Percentiles rank a stretch among this genome's conserved stretches.
phyloP scores from a whole-genome alignment of 2,113 vertebrate species.

The Chamaetylas fuelleborni region DNA sequence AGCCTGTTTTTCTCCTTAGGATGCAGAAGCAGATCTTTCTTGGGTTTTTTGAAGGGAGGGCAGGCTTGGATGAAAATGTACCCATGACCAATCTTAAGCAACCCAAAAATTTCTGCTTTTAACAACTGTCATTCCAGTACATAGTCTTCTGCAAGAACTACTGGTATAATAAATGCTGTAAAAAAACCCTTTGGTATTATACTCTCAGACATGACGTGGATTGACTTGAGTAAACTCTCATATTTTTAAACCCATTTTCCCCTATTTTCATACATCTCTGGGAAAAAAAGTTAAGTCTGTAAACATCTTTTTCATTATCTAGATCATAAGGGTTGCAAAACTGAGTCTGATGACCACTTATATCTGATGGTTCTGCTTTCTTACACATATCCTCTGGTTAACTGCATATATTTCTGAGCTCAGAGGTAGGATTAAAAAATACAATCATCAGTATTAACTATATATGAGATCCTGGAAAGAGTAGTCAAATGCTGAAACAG shows the following conservation, averaged over 20 bases:
- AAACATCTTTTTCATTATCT: neutral
- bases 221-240: neutral
- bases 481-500: neutral
- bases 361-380: neutral
- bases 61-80: neutral
- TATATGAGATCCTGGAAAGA: neutral
- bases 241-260: neutral
- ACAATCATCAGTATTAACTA: neutral
- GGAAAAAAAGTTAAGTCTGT: neutral
- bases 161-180: neutral
- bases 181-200: neutral
- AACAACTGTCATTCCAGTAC: neutral
- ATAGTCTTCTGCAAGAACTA: neutral
- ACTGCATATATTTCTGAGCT: neutral
- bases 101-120: neutral
- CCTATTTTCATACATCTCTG: neutral
- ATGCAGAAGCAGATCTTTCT: neutral
- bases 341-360: neutral
- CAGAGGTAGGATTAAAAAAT: neutral
- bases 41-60: accelerated
- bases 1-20: neutral
- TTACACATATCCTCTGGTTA: neutral
- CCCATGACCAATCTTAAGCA: neutral
- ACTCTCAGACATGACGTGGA: neutral
- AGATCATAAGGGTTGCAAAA: neutral